Evolutionary conservation across 2,888 invertebrate species (phyloP).

Genomic region (Priocnemis perturbator): DNA sequence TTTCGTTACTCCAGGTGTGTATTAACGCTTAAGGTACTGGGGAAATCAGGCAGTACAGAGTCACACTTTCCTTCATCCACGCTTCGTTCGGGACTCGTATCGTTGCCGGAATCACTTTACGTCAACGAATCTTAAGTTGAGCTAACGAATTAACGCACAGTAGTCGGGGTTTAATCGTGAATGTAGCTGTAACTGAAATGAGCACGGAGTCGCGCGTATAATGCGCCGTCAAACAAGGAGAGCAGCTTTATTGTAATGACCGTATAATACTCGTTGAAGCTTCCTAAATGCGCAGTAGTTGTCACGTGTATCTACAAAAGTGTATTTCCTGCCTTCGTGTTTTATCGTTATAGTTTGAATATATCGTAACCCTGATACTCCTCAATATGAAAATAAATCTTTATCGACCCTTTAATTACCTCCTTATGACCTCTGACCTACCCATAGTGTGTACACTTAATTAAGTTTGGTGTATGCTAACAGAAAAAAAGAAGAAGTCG

Average conservation of each 20-base stretch:
- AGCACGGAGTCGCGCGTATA: too few species aligned
- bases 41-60: constrained; percentile 1
- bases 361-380: constrained; percentile 60
- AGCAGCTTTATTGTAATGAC: constrained; percentile 7
- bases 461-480: too few species aligned
- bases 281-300: constrained; percentile 11
- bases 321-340: neutral
- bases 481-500: neutral
- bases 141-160: too few species aligned
- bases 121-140: neutral
- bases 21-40: constrained; percentile 26
- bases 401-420: constrained; percentile 33
- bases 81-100: constrained; percentile 7
- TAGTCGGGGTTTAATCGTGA: too few species aligned
- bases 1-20: constrained; percentile 57
- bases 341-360: constrained; percentile 37
- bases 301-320: constrained; percentile 19
- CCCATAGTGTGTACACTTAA: constrained; percentile 7
- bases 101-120: constrained; percentile 1
- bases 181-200: too few species aligned
- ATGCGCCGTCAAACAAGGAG: too few species aligned
- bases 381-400: constrained; percentile 61
- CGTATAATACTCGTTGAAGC: constrained; percentile 6
- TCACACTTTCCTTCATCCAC: too few species aligned
- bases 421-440: constrained; percentile 14